A percentile compares a stretch with the other conserved stretches of the same genome.
phyloP scores from a whole-genome alignment of 1,140 invertebrate genomes.

The Neuroterus valhalla region DNA sequence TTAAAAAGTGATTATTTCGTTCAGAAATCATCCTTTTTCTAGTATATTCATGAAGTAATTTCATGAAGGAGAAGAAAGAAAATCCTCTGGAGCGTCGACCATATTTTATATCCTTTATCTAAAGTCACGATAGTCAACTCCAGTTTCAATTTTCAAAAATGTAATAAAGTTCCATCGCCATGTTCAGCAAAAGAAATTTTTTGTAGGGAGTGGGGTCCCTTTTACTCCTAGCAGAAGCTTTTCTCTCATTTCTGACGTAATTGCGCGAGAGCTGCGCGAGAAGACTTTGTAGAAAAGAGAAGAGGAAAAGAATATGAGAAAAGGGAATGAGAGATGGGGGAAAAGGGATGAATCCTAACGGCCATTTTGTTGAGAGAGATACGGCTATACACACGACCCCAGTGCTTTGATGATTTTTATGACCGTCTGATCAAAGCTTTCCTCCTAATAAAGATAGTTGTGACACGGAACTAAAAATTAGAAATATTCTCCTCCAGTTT shows the following conservation, averaged over 20 bases:
- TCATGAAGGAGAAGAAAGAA: too few species aligned
- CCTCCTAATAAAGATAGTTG: background rate
- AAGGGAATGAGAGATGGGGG: background rate
- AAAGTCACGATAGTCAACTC: too few species aligned
- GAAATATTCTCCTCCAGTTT: background rate
- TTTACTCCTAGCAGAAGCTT: constrained; percentile 24
- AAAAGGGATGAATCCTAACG: constrained; percentile 3
- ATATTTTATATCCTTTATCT: too few species aligned
- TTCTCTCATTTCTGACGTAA: constrained; percentile 52
- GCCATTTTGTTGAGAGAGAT: constrained; percentile 11
- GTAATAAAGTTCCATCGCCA: constrained; percentile 1
- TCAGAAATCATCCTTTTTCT: too few species aligned
- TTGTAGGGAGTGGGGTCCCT: background rate
- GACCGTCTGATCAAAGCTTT: constrained; percentile 27
- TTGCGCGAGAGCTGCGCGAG: constrained; percentile 61
- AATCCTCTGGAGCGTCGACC: too few species aligned
- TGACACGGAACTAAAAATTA: constrained; percentile 7
- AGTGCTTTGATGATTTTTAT: constrained; percentile 24
- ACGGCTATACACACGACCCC: background rate
- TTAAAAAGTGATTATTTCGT: too few species aligned
- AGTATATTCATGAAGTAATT: too few species aligned
- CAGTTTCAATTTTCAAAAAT: background rate
- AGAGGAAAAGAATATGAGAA: background rate
- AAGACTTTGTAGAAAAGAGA: constrained; percentile 42
- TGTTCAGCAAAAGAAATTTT: background rate